Conservation (phyloP, 2,888 invertebrate species). For the Amphipyra tragopoginis region DNA sequence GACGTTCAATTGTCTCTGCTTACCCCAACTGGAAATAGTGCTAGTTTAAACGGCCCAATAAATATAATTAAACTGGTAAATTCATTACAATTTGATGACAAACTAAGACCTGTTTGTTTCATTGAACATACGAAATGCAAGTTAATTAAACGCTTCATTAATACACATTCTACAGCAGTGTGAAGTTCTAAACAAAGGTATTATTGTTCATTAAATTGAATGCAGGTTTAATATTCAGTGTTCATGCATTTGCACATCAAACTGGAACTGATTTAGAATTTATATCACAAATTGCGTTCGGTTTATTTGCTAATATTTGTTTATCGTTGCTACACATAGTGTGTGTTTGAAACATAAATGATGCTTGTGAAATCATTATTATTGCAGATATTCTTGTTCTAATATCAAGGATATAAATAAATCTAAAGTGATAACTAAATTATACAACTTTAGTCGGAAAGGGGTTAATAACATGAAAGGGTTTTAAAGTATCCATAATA, state of each 20-base stretch:
- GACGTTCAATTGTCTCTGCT: no score
- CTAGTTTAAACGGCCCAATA: no score
- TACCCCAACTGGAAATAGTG: no score
- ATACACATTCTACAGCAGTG: neutral
- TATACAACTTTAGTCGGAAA: no score
- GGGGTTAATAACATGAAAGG: no score
- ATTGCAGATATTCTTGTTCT: no score
- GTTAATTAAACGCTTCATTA: constrained; percentile 8
- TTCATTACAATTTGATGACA: neutral
- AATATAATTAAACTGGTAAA: neutral
- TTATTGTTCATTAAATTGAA: neutral
- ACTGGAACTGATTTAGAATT: constrained; percentile 14
- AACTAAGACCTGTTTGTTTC: constrained; percentile 1
- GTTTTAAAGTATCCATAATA: no score
- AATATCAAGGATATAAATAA: no score
- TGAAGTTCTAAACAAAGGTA: constrained; percentile 24
- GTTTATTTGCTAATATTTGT: constrained; percentile 2
- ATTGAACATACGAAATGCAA: constrained; percentile 3
- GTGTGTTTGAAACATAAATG: no score
- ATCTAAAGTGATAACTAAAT: no score
- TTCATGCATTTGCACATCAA: constrained; percentile 12
- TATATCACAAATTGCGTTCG: neutral
- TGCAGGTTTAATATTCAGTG: neutral
- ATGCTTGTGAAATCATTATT: no score
- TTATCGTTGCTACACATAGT: no score